Conservation (phyloP, 2,113 vertebrate species). For the Gopherus flavomarginatus region DNA sequence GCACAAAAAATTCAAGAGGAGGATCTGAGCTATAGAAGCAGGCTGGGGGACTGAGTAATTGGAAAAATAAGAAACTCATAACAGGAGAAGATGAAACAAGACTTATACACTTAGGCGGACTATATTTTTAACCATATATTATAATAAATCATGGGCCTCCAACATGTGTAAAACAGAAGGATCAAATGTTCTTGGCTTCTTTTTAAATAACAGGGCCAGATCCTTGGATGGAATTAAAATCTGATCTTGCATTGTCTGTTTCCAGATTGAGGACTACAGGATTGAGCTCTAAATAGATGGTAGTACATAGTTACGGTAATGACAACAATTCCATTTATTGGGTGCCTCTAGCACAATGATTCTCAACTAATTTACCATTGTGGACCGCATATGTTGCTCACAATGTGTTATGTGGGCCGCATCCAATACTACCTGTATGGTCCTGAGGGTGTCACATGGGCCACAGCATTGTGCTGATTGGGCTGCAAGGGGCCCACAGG, state of each 20-base stretch:
- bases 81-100: neutral
- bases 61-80: neutral
- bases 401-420: too few relatives aligned
- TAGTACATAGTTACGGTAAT: neutral
- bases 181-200: neutral
- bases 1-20: neutral
- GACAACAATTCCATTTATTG: neutral
- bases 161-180: neutral
- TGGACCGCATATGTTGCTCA: too few relatives aligned
- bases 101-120: neutral
- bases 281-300: neutral
- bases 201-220: neutral
- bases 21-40: neutral
- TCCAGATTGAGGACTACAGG: neutral
- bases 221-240: neutral
- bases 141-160: neutral
- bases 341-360: neutral
- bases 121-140: neutral
- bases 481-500: too few relatives aligned
- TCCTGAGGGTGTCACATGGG: too few relatives aligned
- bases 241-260: neutral
- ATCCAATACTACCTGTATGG: too few relatives aligned
- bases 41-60: neutral
- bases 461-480: too few relatives aligned
- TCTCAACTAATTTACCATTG: too few relatives aligned